These are phyloP conservation scores for Gavialis gangeticus DNA, from an alignment of 2,113 vertebrate species.

Conservation along the genomic window DNA sequence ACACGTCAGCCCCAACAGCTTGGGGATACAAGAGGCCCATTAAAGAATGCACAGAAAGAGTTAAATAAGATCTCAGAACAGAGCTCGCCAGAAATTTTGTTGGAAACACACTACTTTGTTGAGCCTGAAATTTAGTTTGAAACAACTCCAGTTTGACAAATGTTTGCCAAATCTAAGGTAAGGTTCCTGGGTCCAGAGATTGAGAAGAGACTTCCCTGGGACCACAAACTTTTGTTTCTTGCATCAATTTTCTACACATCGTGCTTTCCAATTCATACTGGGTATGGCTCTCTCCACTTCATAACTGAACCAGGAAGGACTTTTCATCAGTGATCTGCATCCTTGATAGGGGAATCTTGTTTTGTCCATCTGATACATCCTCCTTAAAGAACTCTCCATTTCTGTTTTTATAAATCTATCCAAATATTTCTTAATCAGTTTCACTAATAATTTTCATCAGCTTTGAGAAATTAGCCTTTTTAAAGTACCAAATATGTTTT, in stretches of 20 bases:
- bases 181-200: background rate
- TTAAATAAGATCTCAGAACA: background rate
- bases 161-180: background rate
- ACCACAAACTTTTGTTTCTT: background rate
- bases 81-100: background rate
- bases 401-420: background rate
- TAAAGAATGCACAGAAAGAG: background rate
- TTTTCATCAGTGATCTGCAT: background rate
- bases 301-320: background rate
- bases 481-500: background rate
- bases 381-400: background rate
- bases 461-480: background rate
- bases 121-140: background rate
- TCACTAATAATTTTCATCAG: background rate
- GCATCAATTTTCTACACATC: background rate
- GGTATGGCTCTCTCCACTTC: background rate
- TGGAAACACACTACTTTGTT: accelerated
- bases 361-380: background rate
- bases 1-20: background rate
- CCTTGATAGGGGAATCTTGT: background rate
- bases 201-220: background rate
- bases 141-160: no score
- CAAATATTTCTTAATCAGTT: background rate
- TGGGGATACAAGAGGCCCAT: background rate
- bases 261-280: background rate